Evolutionary conservation across 2,888 invertebrate species (phyloP).

Genomic region (Lagria hirta): DNA sequence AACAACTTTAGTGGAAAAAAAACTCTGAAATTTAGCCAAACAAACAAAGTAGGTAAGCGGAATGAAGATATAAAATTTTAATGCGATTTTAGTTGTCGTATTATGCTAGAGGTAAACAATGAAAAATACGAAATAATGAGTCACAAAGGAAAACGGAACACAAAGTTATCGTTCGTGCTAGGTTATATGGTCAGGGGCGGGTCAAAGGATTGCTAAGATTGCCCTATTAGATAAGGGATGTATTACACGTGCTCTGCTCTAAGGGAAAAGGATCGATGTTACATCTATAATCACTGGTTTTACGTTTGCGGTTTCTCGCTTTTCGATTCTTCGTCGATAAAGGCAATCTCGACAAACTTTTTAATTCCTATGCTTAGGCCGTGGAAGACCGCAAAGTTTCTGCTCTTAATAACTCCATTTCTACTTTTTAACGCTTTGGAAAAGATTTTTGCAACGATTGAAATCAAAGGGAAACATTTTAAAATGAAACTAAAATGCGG

Average conservation of each 20-base stretch:
- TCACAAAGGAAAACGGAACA: constrained; percentile 13
- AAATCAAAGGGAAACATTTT: too few species aligned
- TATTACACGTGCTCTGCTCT: constrained; percentile 29
- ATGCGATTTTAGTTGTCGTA: not conserved
- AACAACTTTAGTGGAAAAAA: too few species aligned
- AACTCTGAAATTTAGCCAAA: too few species aligned
- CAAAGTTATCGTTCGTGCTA: constrained; percentile 24
- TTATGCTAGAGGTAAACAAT: not conserved
- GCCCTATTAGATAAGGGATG: constrained; percentile 32
- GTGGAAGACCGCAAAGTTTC: too few species aligned
- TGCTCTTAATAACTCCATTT: too few species aligned
- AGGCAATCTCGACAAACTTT: too few species aligned
- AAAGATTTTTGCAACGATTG: too few species aligned
- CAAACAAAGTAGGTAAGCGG: too few species aligned
- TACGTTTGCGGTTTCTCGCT: constrained; percentile 25
- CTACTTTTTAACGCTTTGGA: too few species aligned
- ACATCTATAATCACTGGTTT: constrained; percentile 28
- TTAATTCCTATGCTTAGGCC: too few species aligned
- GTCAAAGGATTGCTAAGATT: constrained; percentile 30
- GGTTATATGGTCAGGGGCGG: constrained; percentile 32
- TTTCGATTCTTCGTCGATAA: too few species aligned
- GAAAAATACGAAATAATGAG: constrained; percentile 4
- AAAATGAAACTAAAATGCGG: too few species aligned
- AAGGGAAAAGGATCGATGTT: constrained; percentile 32
- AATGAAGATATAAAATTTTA: constrained; percentile 1